Evolutionary conservation across 2,888 invertebrate species (phyloP).

Genomic region (Lochmaea capreae): DNA sequence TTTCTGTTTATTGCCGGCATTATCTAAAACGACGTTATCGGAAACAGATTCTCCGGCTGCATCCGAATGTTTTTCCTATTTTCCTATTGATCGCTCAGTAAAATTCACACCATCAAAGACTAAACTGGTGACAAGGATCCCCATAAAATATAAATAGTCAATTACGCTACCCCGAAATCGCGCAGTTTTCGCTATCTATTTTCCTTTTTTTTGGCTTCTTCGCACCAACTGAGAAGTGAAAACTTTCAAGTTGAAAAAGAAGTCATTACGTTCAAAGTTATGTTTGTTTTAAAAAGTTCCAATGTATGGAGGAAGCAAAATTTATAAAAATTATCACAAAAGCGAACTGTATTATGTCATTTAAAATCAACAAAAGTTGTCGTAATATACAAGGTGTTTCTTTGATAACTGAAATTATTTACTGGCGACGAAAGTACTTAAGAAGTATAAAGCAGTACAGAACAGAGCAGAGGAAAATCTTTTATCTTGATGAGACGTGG

Average conservation of each 20-base stretch:
- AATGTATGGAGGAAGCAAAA: background rate
- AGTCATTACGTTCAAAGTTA: conserved; percentile 3
- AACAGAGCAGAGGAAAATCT: too few species aligned
- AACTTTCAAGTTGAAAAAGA: conserved; percentile 12
- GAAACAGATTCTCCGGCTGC: conserved; percentile 33
- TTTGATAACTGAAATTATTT: too few species aligned
- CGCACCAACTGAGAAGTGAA: conserved; percentile 3
- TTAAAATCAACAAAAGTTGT: too few species aligned
- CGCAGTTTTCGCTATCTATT: conserved; percentile 5
- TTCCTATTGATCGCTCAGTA: conserved; percentile 31
- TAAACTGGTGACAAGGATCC: conserved; percentile 35
- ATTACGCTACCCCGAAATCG: conserved; percentile 32
- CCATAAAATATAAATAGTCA: conserved; percentile 35
- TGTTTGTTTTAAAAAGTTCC: background rate
- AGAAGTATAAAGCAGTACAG: too few species aligned
- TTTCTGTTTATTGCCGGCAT: conserved; percentile 13
- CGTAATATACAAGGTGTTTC: too few species aligned
- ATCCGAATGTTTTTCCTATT: conserved; percentile 35
- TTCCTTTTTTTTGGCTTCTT: conserved; percentile 14
- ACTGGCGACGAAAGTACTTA: too few species aligned
- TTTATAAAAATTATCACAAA: background rate
- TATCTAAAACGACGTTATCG: conserved; percentile 33
- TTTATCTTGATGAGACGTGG: too few species aligned
- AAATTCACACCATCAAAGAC: conserved; percentile 33
- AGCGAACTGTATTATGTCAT: too few species aligned